Base-by-base conservation (phyloP, 2,113 vertebrate species). In the Neoarius graeffei region DNA sequence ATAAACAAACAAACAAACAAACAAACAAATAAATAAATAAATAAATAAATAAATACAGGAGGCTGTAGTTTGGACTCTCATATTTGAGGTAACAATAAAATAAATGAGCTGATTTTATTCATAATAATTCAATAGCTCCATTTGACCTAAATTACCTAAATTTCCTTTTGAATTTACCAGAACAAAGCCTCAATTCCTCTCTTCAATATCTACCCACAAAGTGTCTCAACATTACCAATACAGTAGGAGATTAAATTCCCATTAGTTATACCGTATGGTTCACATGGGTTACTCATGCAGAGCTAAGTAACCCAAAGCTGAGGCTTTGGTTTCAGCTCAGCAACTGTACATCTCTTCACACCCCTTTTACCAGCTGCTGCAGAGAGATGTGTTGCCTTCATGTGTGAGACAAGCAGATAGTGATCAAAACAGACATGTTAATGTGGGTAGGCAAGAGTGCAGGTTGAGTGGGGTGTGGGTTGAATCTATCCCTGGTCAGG, bases 371-470 rank as follows among this genome's bases (percentile, higher is more conserved):
- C 50, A 48, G 62, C 71, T 14, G 64, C 54, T 27, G 85, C 56
- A 57, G 35, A 88, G 14, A 59, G n/a, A 86, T 52, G 87, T 87
- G n/a, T 85, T 88, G 76, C 87, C 30, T 90, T 87, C 67, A 30
- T 27, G 82, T 62, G 71, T 88, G 89, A 90, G 85, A 76, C 87
- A 82, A 89, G 52, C 77, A 48, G 66, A 48, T 54, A 71, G 85
- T 76, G 89, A 92, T 93, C 64, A 89, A 91, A 93, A 89, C 86
- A 89, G 89, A 93, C 85, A 11, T 90, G 83, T 85, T 94, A 93
- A 93, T 93, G 91, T 91, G 90, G 7, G 56, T 76, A 25, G 83
- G 74, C 71, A 80, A 59, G 56, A 57, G 81, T 85, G 76, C 83
- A 85, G 67, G 69, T 42, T 80, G 86, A 60, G 60, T 27, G 85